Evolutionary conservation across 2,113 vertebrate genomes (phyloP).

Genomic region (Hemiscyllium ocellatum): DNA sequence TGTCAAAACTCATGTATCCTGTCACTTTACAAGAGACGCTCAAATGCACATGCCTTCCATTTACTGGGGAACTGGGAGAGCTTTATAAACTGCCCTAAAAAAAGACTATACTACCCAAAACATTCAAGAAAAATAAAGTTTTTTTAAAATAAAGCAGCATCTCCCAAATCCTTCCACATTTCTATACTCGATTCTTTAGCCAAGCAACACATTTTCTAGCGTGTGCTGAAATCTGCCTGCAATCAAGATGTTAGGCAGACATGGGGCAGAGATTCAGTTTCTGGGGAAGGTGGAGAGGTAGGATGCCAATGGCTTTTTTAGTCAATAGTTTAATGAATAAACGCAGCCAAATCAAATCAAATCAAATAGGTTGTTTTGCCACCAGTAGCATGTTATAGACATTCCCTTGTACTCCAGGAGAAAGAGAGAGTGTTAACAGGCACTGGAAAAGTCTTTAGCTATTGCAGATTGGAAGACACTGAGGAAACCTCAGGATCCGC

Average conservation of each 20-base stretch:
- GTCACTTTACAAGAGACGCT: background rate
- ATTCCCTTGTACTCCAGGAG: conserved; percentile 66
- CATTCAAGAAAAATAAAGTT: background rate
- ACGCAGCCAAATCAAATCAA: conserved; percentile 21
- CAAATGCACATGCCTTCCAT: background rate
- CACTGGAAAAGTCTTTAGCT: conserved; percentile 45
- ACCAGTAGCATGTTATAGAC: conserved; percentile 55
- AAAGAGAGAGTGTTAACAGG: conserved; percentile 66
- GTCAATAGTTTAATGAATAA: conserved; percentile 7
- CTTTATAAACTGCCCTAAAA: background rate
- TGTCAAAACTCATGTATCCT: background rate
- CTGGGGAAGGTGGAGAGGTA: background rate
- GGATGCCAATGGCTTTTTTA: background rate
- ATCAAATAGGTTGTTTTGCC: conserved; percentile 42
- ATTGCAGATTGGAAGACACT: conserved; percentile 54
- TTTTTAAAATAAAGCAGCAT: background rate
- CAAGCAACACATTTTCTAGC: background rate
- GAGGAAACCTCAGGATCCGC: conserved; percentile 44
- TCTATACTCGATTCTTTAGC: background rate
- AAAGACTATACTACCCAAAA: background rate
- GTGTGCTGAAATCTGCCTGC: background rate
- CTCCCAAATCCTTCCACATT: background rate
- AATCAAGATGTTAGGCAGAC: background rate
- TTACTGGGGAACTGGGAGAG: background rate
- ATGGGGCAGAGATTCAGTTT: background rate